Base-by-base conservation (phyloP, 64 coral and sea anemone species). In the Montipora efflorescens region DNA sequence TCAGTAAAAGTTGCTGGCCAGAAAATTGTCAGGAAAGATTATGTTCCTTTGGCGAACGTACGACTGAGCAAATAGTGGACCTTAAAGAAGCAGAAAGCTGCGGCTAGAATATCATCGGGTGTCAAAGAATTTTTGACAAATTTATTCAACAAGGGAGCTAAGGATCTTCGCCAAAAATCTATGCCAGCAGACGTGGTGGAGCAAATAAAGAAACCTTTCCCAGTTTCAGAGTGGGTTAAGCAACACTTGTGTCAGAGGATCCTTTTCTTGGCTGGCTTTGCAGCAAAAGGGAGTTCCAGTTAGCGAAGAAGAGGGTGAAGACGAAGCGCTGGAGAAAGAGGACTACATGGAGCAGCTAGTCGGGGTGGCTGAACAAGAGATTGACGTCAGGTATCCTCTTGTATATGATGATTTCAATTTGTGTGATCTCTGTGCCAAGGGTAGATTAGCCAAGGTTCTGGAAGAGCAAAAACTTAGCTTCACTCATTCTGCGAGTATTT, bases 121-220 rank as follows among this genome's bases (percentile, higher is more conserved):
- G 53, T 86, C 3, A 58, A 53, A 75, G 16, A 79, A 19, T 49
- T 87, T 49, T 87, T 93, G 67, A 93, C 28, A 83, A 83, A 78
- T 47, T 36, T 79, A 87, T 51, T 68, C 53, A 57, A 57, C 53
- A 57, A 57, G 5, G 53, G 53, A 57, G 53, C 53, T 57, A 57
- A 57, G 53, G 81, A 93, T 93, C 58, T 47, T 20, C 91, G 87
- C 61, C 48, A 45, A 74, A 92, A 92, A 83, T 70, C 91, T 87
- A 78, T 58, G 53, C 53, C 53, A 57, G 53, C 53, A 57, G 53
- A 3, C 53, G 53, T 57, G 53, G 53, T 57, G 53, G 53, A 57
- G 53, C 53, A 5, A 57, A 57, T 57, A 57, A 57, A 57, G 53
- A 57, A 57, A 57, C 5, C 53, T 57, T 57, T 57, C 53, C 53